These are phyloP conservation scores for Salpingus planirostris DNA, from an alignment of 2,888 invertebrate species.

Conservation along the genomic window DNA sequence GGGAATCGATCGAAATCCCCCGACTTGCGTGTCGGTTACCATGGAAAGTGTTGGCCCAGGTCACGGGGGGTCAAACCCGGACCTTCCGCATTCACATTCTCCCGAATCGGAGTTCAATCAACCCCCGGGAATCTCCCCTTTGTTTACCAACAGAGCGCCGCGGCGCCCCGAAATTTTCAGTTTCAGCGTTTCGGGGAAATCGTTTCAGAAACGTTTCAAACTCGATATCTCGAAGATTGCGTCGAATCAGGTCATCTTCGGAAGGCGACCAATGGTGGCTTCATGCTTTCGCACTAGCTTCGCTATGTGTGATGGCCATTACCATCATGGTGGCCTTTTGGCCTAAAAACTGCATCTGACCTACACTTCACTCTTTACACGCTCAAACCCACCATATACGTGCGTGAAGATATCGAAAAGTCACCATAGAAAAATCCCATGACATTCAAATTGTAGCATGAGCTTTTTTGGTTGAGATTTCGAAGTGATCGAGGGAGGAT, in stretches of 20 bases:
- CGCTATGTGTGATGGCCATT: constrained; percentile 17
- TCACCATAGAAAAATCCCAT: no score
- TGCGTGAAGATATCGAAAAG: no score
- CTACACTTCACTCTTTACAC: constrained; percentile 22
- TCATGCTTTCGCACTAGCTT: constrained; percentile 26
- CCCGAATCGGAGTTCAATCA: constrained; percentile 25
- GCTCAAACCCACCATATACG: no score
- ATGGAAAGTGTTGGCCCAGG: constrained; percentile 46
- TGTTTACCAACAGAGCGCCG: constrained; percentile 31
- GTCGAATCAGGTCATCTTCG: constrained; percentile 27
- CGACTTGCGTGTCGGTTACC: constrained; percentile 45
- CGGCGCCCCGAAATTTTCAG: no score
- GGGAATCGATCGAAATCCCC: constrained; percentile 39
- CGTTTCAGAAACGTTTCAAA: no score
- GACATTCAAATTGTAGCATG: no score
- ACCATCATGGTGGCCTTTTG: constrained; percentile 32
- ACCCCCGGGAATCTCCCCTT: constrained; percentile 22
- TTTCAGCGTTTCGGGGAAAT: no score
- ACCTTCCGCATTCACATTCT: constrained; percentile 37
- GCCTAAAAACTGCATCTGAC: constrained; percentile 34
- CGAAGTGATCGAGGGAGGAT: no score
- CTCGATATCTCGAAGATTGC: background rate
- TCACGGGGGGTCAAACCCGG: constrained; percentile 44
- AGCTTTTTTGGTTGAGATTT: no score
- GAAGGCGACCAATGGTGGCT: constrained; percentile 20